phyloP scores from a whole-genome alignment of 2,797 vertebrate genomes.

The Lepilemur ruficaudatus region DNA sequence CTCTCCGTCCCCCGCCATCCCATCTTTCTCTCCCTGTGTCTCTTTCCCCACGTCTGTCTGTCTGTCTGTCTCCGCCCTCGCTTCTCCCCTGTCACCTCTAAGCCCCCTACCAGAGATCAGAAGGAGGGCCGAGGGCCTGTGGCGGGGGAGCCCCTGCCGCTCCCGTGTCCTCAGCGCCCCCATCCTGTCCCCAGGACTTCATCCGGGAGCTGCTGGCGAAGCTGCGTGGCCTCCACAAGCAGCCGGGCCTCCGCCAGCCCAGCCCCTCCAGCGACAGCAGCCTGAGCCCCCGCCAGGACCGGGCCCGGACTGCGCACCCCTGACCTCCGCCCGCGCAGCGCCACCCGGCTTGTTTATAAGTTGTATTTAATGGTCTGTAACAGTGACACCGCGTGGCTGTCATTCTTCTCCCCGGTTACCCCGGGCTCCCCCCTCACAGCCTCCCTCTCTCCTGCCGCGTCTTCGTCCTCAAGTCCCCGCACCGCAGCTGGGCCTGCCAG shows the following conservation, averaged over 20 bases:
- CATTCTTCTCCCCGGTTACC: background rate
- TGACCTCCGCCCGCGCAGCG: background rate
- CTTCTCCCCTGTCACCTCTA: background rate
- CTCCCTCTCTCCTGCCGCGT: background rate
- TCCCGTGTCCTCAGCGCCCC: background rate
- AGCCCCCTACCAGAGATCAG: background rate
- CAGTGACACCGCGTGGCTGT: slow-evolving; percentile 24
- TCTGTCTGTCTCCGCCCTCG: no score
- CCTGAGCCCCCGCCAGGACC: slow-evolving; percentile 62
- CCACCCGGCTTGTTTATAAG: slow-evolving; percentile 62
- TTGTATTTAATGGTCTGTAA: slow-evolving; percentile 69
- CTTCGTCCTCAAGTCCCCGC: background rate
- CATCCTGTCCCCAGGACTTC: slow-evolving; percentile 65
- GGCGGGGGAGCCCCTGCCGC: fast-evolving
- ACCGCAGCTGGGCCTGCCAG: slow-evolving; percentile 35
- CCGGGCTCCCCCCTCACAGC: background rate
- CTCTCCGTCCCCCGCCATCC: no score
- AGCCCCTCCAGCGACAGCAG: slow-evolving; percentile 48
- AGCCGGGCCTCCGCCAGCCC: slow-evolving; percentile 67
- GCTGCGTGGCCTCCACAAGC: slow-evolving; percentile 76
- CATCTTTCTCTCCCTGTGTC: background rate
- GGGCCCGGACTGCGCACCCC: background rate
- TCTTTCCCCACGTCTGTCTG: background rate
- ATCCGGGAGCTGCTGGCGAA: slow-evolving; percentile 76
- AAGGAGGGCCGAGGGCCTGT: background rate